These are phyloP conservation scores for Craterocephalus amniculus DNA, from an alignment of 2,797 vertebrate species.

Conservation along the genomic window DNA sequence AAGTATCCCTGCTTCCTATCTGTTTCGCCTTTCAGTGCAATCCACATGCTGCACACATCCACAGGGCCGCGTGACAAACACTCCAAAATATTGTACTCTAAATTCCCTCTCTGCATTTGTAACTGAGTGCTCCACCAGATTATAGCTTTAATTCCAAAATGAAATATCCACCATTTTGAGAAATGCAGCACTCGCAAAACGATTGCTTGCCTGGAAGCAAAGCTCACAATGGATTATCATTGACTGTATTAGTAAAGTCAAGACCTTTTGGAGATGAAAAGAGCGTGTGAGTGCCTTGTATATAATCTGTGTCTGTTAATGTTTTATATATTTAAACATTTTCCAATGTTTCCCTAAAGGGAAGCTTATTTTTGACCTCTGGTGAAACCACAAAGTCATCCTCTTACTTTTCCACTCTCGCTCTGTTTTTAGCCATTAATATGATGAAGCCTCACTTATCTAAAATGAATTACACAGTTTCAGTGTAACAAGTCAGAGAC, in stretches of 20 bases:
- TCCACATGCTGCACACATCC: slow-evolving; percentile 55
- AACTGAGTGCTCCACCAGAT: slow-evolving; percentile 62
- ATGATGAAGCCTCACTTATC: background rate
- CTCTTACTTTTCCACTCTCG: background rate
- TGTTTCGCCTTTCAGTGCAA: slow-evolving; percentile 23
- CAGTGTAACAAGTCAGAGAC: background rate
- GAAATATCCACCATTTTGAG: slow-evolving; percentile 60
- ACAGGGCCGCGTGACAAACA: slow-evolving; percentile 56
- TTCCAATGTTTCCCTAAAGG: background rate
- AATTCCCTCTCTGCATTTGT: slow-evolving; percentile 48
- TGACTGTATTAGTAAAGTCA: slow-evolving; percentile 25
- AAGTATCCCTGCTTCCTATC: slow-evolving; percentile 40
- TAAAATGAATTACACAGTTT: background rate
- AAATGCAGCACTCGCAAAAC: slow-evolving; percentile 35
- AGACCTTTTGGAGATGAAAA: slow-evolving; percentile 37
- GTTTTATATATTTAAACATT: slow-evolving; percentile 2
- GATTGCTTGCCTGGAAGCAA: slow-evolving; percentile 43
- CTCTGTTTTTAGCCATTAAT: background rate
- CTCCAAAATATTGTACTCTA: slow-evolving; percentile 46
- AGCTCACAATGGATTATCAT: slow-evolving; percentile 40
- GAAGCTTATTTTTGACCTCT: background rate
- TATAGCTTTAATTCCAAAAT: slow-evolving; percentile 64
- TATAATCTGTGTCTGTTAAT: slow-evolving; percentile 15
- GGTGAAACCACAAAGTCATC: slow-evolving; percentile 1
- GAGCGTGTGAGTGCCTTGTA: slow-evolving; percentile 7